Evolutionary conservation across 2,888 invertebrate species (phyloP).

Genomic region (Dasysyrphus tricinctus): DNA sequence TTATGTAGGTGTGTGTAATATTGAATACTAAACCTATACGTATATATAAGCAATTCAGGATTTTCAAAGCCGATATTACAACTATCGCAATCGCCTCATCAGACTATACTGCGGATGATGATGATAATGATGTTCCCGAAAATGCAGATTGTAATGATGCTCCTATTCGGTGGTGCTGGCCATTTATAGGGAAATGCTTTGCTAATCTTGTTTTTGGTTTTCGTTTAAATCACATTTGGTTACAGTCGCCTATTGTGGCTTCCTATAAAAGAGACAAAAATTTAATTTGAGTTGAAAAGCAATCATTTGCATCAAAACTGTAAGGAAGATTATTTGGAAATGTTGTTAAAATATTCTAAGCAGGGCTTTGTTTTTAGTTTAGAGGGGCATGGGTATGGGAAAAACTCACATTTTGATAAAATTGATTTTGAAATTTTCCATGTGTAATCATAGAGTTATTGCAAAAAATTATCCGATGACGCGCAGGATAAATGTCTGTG

Average conservation of each 20-base stretch:
- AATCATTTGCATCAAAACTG: too few relatives aligned
- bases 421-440: background rate
- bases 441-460: background rate
- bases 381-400: background rate
- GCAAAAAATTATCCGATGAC: background rate
- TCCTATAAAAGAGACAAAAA: slow-evolving; percentile 48
- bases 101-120: background rate
- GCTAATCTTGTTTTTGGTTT: slow-evolving; percentile 60
- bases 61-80: slow-evolving; percentile 8
- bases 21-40: background rate
- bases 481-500: slow-evolving; percentile 7
- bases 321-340: background rate
- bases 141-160: slow-evolving; percentile 14
- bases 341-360: background rate
- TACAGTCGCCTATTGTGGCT: slow-evolving; percentile 31
- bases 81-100: background rate
- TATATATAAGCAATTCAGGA: slow-evolving; percentile 23
- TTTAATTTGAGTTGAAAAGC: slow-evolving; percentile 1
- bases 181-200: slow-evolving; percentile 62
- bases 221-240: slow-evolving; percentile 66
- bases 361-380: background rate
- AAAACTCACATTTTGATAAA: slow-evolving; percentile 8
- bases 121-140: slow-evolving; percentile 13
- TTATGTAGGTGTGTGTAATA: background rate
- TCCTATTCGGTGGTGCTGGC: slow-evolving; percentile 37